Evolutionary conservation across 2,888 invertebrate genomes (phyloP).

Genomic region (Rhagonycha lutea): DNA sequence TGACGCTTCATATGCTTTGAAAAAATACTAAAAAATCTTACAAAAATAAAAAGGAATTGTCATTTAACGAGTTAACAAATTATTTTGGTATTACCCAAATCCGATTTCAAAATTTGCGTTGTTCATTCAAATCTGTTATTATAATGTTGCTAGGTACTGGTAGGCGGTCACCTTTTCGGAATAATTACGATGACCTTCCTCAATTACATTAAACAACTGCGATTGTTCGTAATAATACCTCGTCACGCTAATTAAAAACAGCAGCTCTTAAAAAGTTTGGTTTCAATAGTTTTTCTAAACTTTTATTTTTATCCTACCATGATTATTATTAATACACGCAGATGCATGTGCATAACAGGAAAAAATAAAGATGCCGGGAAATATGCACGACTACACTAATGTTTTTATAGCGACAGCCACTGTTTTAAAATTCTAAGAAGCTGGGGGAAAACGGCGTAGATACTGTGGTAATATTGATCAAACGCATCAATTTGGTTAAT

Average conservation of each 20-base stretch:
- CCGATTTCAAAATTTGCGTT: too few species aligned
- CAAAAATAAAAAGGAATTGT: too few species aligned
- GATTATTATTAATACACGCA: background rate
- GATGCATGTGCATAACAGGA: conserved; percentile 5
- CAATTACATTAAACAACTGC: background rate
- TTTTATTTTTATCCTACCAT: background rate
- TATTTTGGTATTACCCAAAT: too few species aligned
- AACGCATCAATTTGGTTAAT: too few species aligned
- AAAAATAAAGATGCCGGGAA: conserved; percentile 2
- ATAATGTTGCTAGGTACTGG: background rate
- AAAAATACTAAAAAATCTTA: too few species aligned
- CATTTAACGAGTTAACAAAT: too few species aligned
- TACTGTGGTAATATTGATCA: too few species aligned
- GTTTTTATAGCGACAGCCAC: conserved; percentile 4
- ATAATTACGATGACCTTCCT: background rate
- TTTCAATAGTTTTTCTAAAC: background rate
- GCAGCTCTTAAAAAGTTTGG: background rate
- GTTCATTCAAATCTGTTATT: too few species aligned
- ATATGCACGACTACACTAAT: conserved; percentile 2
- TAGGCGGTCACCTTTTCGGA: background rate
- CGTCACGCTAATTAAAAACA: background rate
- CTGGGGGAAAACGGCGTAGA: background rate
- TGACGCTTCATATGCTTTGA: too few species aligned
- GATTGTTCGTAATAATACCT: background rate
- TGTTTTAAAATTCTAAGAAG: conserved; percentile 3